Base-by-base conservation (phyloP, 2,888 invertebrate species). In the Anthophora plumipes region DNA sequence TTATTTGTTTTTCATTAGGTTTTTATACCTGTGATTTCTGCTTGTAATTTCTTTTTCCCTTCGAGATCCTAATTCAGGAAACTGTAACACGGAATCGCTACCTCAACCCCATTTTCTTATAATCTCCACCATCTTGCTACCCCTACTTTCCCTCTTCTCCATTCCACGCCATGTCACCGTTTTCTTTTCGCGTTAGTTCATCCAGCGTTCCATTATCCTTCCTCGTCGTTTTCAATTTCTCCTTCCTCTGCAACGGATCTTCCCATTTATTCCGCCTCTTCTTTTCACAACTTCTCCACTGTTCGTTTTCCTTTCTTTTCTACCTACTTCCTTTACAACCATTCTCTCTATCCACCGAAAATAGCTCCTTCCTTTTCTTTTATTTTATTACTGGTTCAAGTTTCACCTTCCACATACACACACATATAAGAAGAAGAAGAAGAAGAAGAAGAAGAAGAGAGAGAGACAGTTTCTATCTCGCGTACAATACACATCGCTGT, bases 341-440 rank as follows among this genome's bases (percentile, higher is more conserved):
- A 31, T 8, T 25, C 3, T 17, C 37, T 37, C 37, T 6, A 7
- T 7, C 57, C n/a, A 48, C 17, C 11, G n/a, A 22, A n/a, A 11
- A 12, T 14, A n/a, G 31, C 37, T 12, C n/a, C 6, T 43, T 37
- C 22, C 48, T 50, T 8, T 14, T 12, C 20, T 46, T 22, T 61
- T 61, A 61, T 61, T 61, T 46, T 61, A 43, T 61, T 46, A 46
- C 43, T 37, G 39, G 39, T 20, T 52, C 50, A 64, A 64, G 14
- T 64, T 50, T 52, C 37, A 37, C 54, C 25, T 17, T 20, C 31
- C 4, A 31, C 31, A n/a, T n/a, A n/a, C n/a, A n/a, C n/a, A n/a
- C n/a, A n/a, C n/a, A n/a, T n/a, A n/a, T n/a, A n/a, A n/a, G n/a
- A n/a, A n/a, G n/a, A n/a, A n/a, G n/a, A n/a, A n/a, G n/a, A n/a